Base-by-base conservation (phyloP, 2,888 invertebrate species). In the Polyommatus icarus region DNA sequence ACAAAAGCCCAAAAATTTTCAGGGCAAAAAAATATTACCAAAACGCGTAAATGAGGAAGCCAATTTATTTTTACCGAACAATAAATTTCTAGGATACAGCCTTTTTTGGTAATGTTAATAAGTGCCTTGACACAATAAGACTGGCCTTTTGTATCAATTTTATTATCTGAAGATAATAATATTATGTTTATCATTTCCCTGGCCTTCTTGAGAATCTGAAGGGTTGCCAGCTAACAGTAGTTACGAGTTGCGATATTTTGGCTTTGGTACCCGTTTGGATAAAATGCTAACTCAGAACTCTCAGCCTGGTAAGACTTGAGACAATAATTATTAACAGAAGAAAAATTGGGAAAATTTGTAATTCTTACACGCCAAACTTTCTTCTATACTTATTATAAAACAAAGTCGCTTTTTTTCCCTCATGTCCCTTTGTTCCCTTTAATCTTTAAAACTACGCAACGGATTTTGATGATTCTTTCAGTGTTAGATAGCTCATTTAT, bases 101-200 rank as follows among this genome's bases (percentile, higher is more conserved):
- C 61, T 67, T 67, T 18, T 67, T 29, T 67, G 29, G 67, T 67
- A 29, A 0, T 32, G 18, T 67, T 10, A 8, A 61, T 61, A 61
- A 61, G 24, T 29, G 15, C 18, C 36, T 78, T 40, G 72, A 57
- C 72, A 71, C 29, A 77, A 15, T 20, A 46, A 61, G 15, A 7
- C 2, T 54, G 75, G 54, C 75, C 50, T 75, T 50, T 75, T 20
- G 75, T 75, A 54, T 75, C 75, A 50, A 50, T 40, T 75, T 75
- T 75, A 75, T 75, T 75, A 75, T 75, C 75, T 18, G 8, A 50
- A 40, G 46, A 40, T 6, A 29, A 18, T 54, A 15, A 40, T 6
- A 29, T 29, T 54, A 15, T 75, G 29, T 54, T 75, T 75, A 75
- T 75, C 75, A 54, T 75, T 75, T 46, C 15, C 73, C 54, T 29